phyloP scores from a whole-genome alignment of 2,888 invertebrate species.

The Drosophila nigritarsus region DNA sequence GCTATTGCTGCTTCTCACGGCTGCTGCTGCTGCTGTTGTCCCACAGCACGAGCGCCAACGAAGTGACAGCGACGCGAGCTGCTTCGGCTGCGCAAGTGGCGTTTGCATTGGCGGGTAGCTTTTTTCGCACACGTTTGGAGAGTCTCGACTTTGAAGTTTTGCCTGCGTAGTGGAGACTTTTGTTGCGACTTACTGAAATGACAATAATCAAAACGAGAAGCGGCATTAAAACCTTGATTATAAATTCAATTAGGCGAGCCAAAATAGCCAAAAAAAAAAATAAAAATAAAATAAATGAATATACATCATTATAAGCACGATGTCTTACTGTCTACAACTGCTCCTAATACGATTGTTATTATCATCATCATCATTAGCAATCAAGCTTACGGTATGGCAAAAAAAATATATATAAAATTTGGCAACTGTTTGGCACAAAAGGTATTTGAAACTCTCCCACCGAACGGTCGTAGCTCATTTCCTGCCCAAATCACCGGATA shows the following conservation, averaged over 20 bases:
- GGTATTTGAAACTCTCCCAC: conserved; percentile 41
- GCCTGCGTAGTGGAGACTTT: conserved; percentile 47
- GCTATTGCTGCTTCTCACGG: conserved; percentile 37
- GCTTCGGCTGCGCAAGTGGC: conserved; percentile 75
- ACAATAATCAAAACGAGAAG: conserved; percentile 56
- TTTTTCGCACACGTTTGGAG: conserved; percentile 63
- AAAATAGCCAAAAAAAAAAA: conserved; percentile 10
- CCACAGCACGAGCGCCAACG: conserved; percentile 66
- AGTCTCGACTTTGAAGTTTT: conserved; percentile 59
- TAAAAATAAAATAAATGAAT: conserved; percentile 17
- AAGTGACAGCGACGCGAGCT: conserved; percentile 66
- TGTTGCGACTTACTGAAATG: conserved; percentile 62
- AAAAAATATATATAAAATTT: conserved; percentile 22
- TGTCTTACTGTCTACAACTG: conserved; percentile 43
- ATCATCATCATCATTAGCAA: conserved; percentile 49
- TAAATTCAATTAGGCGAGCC: conserved; percentile 74
- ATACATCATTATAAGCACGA: conserved; percentile 23
- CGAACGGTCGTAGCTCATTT: conserved; percentile 49
- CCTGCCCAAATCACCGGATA: conserved; percentile 69
- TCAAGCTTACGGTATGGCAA: conserved; percentile 49
- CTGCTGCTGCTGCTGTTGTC: conserved; percentile 39
- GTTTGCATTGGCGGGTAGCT: conserved; percentile 62
- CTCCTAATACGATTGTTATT: conserved; percentile 42
- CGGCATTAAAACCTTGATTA: conserved; percentile 75
- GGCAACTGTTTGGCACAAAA: conserved; percentile 36